Evolutionary conservation across 92 coral and sea anemone genomes (phyloP), one percentile per base, ranked within the genome.

Genomic region (Muricea muricata): DNA sequence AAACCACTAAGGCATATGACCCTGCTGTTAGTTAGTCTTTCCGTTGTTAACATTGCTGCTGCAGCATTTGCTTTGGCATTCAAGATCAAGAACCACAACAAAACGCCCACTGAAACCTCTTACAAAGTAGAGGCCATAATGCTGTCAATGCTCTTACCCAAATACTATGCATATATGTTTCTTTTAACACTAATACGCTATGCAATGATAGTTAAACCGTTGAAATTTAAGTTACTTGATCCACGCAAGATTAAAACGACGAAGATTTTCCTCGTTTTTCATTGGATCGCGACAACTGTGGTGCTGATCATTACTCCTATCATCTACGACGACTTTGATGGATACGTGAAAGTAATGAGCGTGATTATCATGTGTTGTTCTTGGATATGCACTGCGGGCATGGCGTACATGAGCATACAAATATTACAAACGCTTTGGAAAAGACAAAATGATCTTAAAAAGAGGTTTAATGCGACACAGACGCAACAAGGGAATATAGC

Each of bases 391-490:
- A 78, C 83, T n/a, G 7, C 57, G 6, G 31, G 35, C 24, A 57
- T 78, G 6, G 35, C 46, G 7, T 41, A 26, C 46, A 56, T 78
- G 70, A 33, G 1, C 34, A 63, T 33, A 18, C 25, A 42, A 17
- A 78, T 58, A 20, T 37, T 78, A 15, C n/a, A 24, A 8, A 78
- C 83, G 29, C 83, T 78, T 78, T 63, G 70, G 24, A 61, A 58
- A 35, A 55, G 83, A 26, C 33, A 56, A 39, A 20, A 29, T 15
- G 71, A 33, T 17, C 54, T 78, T 20, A 78, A 58, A 56, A 78
- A 61, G 0, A 21, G 25, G 41, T 78, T 78, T 28, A 78, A 56
- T 40, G 33, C 23, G 0, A 2, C 71, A 31, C 25, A 0, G 13
- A 17, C 83, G 39, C 41, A 57, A 56, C 83, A 57, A 58, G 83